Evolutionary conservation across 2,888 invertebrate genomes (phyloP).

Genomic region (Doris montereyensis): DNA sequence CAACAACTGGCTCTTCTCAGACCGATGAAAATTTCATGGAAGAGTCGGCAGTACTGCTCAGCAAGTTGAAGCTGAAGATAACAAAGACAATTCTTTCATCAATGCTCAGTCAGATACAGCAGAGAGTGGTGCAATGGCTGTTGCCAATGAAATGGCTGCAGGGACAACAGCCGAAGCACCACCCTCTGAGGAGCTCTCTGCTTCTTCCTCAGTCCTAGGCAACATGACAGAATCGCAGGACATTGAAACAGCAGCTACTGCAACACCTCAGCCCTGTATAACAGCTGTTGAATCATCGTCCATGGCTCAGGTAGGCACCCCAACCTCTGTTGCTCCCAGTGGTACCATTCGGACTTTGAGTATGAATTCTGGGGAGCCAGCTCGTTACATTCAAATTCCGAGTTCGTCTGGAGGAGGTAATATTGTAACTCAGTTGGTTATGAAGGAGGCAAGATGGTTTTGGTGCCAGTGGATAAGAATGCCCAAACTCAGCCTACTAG

Average conservation of each 20-base stretch:
- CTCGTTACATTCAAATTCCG: constrained; percentile 23
- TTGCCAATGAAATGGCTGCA: background rate
- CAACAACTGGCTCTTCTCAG: too few species aligned
- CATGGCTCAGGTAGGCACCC: background rate
- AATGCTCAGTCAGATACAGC: background rate
- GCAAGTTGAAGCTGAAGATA: too few species aligned
- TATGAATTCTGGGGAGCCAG: background rate
- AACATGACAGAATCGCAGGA: background rate
- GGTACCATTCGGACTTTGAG: background rate
- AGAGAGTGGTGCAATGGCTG: background rate
- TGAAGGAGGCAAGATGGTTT: constrained; percentile 31
- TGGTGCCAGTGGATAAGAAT: constrained; percentile 31
- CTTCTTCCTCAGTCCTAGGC: background rate
- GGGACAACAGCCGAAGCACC: background rate
- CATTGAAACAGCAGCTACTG: background rate
- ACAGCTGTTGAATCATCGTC: background rate
- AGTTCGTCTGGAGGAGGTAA: constrained; percentile 27
- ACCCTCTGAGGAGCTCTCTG: background rate
- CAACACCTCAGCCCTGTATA: background rate
- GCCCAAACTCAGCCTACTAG: too few species aligned
- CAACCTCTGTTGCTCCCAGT: background rate
- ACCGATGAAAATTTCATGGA: too few species aligned
- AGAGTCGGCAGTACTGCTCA: too few species aligned
- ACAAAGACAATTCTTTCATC: too few species aligned
- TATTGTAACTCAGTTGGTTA: constrained; percentile 17